A percentile compares a stretch with the other conserved stretches of the same genome.
phyloP scores from a whole-genome alignment of 1,140 invertebrate genomes.

The Apis cerana region DNA sequence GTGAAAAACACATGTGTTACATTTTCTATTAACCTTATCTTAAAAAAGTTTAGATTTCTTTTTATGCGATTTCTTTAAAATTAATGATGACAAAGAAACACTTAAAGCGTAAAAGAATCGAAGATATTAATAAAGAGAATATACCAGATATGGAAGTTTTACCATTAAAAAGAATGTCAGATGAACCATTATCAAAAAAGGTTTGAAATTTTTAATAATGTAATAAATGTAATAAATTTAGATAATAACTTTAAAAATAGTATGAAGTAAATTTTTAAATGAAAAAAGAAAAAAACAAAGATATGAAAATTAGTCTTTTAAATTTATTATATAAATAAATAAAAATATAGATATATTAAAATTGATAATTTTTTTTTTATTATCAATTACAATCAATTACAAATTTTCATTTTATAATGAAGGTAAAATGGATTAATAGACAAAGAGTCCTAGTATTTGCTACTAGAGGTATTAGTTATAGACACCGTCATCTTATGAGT shows the following conservation, averaged over 20 bases:
- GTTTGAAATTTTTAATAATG: slow-evolving; percentile 65
- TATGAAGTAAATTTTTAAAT: too few species aligned
- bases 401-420: slow-evolving; percentile 26
- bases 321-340: too few species aligned
- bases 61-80: neutral
- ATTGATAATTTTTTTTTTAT: slow-evolving; percentile 7
- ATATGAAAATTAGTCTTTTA: too few species aligned
- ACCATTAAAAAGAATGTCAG: slow-evolving; percentile 74
- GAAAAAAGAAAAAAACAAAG: too few species aligned
- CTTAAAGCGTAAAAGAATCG: slow-evolving; percentile 69
- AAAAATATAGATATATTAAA: neutral
- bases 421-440: slow-evolving; percentile 96
- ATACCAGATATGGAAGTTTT: slow-evolving; percentile 60
- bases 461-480: slow-evolving; percentile 93
- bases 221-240: neutral
- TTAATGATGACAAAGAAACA: slow-evolving; percentile 65
- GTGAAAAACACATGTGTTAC: neutral
- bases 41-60: neutral
- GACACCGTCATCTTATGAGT: slow-evolving; percentile 97
- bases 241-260: neutral
- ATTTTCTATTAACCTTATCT: neutral
- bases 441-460: slow-evolving; percentile 96
- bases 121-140: slow-evolving; percentile 50
- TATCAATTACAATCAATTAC: neutral
- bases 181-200: slow-evolving; percentile 79